These are phyloP conservation scores for Muricea muricata DNA, from an alignment of 92 coral and sea anemone genomes.

Conservation along the genomic window DNA sequence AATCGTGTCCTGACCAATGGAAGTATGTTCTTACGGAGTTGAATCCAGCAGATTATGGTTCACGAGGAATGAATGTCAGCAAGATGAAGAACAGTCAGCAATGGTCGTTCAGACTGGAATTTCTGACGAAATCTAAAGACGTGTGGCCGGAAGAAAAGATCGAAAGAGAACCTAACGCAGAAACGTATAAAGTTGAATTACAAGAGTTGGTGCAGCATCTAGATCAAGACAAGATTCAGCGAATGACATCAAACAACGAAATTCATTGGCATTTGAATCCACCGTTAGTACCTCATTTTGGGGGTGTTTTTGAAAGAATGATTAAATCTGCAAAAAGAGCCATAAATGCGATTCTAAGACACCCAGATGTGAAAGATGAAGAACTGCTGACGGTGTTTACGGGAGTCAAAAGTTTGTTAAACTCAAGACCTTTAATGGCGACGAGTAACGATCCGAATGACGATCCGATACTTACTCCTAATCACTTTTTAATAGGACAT, in stretches of 20 bases:
- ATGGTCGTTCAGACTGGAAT: constrained; percentile 69
- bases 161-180: constrained; percentile 19
- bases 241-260: constrained; percentile 59
- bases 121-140: constrained; percentile 41
- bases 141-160: constrained; percentile 51
- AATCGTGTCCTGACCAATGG: constrained; percentile 70
- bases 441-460: constrained; percentile 63
- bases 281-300: constrained; percentile 66
- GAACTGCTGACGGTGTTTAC: not conserved
- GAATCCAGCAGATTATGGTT: constrained; percentile 69
- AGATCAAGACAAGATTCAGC: constrained; percentile 32
- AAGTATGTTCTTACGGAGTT: constrained; percentile 62
- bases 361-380: constrained; percentile 19
- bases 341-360: constrained; percentile 10
- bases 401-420: constrained; percentile 47
- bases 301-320: constrained; percentile 62
- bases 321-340: constrained; percentile 31
- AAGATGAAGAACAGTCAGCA: constrained; percentile 40
- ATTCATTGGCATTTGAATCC: constrained; percentile 67
- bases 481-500: constrained; percentile 64
- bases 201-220: constrained; percentile 20
- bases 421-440: constrained; percentile 56
- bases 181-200: constrained; percentile 6
- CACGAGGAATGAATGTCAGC: constrained; percentile 52
- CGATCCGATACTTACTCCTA: constrained; percentile 61